A percentile compares a stretch with the other conserved stretches of the same genome.
phyloP scores from a whole-genome alignment of 1,140 invertebrate genomes.

The Asobara japonica region DNA sequence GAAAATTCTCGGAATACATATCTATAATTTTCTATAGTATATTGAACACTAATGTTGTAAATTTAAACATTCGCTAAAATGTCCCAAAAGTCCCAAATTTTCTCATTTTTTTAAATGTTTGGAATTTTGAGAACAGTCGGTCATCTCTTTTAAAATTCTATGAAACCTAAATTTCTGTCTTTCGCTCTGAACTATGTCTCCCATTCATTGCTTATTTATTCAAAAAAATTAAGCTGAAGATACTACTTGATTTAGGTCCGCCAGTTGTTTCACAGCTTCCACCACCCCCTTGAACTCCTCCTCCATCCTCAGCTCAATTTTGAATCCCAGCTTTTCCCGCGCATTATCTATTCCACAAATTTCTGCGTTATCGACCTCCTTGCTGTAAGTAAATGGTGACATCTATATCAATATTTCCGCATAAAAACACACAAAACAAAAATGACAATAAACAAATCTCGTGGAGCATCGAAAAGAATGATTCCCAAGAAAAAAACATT shows the following conservation, averaged over 20 bases:
- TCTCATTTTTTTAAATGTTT: too few species aligned
- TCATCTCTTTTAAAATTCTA: too few species aligned
- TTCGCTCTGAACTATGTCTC: neutral
- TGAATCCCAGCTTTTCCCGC: constrained; percentile 48
- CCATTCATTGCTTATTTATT: neutral
- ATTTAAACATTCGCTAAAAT: too few species aligned
- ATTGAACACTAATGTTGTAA: too few species aligned
- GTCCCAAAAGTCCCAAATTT: too few species aligned
- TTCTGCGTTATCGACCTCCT: constrained; percentile 45
- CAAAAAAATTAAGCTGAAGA: neutral
- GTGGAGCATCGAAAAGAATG: neutral
- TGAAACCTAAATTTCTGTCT: neutral
- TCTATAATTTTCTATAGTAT: too few species aligned
- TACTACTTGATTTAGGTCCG: constrained; percentile 47
- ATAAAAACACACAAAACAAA: neutral
- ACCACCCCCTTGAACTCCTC: constrained; percentile 42
- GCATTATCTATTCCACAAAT: constrained; percentile 41
- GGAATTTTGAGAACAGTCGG: too few species aligned
- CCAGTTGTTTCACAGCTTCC: constrained; percentile 34
- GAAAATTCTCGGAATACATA: too few species aligned
- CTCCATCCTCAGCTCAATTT: constrained; percentile 50
- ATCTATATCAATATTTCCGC: neutral
- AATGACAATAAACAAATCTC: neutral
- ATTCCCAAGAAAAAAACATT: neutral
- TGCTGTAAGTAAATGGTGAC: constrained; percentile 47